A percentile compares a stretch with the other conserved stretches of the same genome.
These are phyloP conservation scores for Hippocampus guttulatus DNA, from an alignment of 2,113 vertebrate species.

Conservation along the genomic window DNA sequence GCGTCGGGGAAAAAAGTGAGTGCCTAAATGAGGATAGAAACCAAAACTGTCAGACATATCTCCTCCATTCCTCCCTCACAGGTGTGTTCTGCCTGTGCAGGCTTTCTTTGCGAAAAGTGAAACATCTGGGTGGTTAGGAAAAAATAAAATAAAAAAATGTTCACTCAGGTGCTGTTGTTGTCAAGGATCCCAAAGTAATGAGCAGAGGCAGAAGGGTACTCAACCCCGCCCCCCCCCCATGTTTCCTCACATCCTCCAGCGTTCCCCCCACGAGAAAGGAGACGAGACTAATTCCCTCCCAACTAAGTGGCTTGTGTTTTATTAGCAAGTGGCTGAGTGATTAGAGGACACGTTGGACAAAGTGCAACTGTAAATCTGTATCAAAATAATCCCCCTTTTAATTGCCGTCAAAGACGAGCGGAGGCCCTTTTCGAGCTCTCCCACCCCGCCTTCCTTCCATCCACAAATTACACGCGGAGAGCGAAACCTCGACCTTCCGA, in stretches of 20 bases:
- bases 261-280: constrained; percentile 42
- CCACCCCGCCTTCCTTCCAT: constrained; percentile 30
- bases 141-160: constrained; percentile 45
- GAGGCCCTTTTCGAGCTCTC: background rate
- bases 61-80: constrained; percentile 59
- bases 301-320: constrained; percentile 70
- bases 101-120: constrained; percentile 25
- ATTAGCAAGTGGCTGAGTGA: constrained; percentile 61
- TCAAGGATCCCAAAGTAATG: constrained; percentile 67
- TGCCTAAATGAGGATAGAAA: constrained; percentile 74
- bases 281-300: constrained; percentile 62
- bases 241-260: constrained; percentile 47
- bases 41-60: constrained; percentile 71
- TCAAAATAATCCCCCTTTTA: constrained; percentile 55
- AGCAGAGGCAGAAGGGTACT: constrained; percentile 55
- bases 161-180: constrained; percentile 55
- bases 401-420: constrained; percentile 43
- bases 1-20: constrained; percentile 61
- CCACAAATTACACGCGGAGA: constrained; percentile 47
- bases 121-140: constrained; percentile 55
- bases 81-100: constrained; percentile 60
- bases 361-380: constrained; percentile 58
- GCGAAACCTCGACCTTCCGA: constrained; percentile 34
- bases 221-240: constrained; percentile 35
- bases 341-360: constrained; percentile 60